Evolutionary conservation across 2,113 vertebrate genomes (phyloP).

Genomic region (Neogobius melanostomus): DNA sequence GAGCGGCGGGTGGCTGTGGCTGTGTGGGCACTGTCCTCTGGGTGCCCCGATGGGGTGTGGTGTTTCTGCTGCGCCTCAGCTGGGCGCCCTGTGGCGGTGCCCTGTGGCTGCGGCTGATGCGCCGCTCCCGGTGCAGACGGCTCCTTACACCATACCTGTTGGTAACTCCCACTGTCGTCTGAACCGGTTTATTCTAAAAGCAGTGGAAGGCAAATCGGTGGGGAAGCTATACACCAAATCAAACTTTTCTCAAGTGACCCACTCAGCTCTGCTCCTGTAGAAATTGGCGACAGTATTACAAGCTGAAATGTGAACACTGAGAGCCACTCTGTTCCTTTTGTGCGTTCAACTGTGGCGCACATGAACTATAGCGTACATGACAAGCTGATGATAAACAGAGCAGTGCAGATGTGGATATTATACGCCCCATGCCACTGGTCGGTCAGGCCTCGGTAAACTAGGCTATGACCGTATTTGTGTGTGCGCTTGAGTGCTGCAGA

Average conservation of each 20-base stretch:
- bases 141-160: no score
- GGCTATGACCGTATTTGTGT: constrained; percentile 7
- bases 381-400: not conserved
- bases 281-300: not conserved
- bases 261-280: not conserved
- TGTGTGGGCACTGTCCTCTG: no score
- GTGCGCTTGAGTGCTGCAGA: constrained; percentile 11
- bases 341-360: not conserved
- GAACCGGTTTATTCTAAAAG: no score
- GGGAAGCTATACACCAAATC: no score
- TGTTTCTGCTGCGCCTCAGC: no score
- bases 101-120: no score
- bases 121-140: no score
- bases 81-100: no score
- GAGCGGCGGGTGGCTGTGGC: no score
- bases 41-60: no score
- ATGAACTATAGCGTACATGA: not conserved
- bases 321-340: not conserved
- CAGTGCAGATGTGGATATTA: not conserved
- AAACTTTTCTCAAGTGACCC: not conserved
- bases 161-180: no score
- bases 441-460: not conserved
- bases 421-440: not conserved
- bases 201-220: no score
- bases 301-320: not conserved